Evolutionary conservation across 1,140 invertebrate genomes (phyloP).

Genomic region (Papilio glaucus): DNA sequence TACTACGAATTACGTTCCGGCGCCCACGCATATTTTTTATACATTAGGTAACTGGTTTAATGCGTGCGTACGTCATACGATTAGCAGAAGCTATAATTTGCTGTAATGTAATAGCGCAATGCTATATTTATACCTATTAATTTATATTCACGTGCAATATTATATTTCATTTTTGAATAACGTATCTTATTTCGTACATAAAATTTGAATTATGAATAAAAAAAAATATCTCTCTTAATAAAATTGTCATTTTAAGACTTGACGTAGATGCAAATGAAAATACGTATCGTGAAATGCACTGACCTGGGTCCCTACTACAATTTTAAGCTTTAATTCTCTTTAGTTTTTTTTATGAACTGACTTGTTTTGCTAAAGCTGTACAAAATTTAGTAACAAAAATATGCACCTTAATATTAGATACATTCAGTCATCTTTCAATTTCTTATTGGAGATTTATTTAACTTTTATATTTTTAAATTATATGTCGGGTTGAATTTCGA

Average conservation of each 20-base stretch:
- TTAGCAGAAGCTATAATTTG: constrained; percentile 33
- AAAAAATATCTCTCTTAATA: not conserved
- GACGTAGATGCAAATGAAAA: too few relatives aligned
- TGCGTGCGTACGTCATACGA: constrained; percentile 27
- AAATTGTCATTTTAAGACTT: too few relatives aligned
- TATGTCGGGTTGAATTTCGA: not conserved
- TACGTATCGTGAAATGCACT: too few relatives aligned
- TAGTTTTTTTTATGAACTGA: not conserved
- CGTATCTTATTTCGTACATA: not conserved
- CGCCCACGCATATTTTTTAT: constrained; percentile 53
- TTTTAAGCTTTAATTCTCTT: too few relatives aligned
- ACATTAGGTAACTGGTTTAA: constrained; percentile 43
- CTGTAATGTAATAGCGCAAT: constrained; percentile 36
- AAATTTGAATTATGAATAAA: not conserved
- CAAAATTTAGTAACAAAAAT: not conserved
- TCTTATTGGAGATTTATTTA: not conserved
- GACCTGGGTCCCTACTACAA: too few relatives aligned
- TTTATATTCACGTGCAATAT: not conserved
- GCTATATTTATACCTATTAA: not conserved
- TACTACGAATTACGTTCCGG: constrained; percentile 72
- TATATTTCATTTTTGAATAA: not conserved
- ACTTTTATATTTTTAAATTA: constrained; percentile 5
- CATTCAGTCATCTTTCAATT: not conserved
- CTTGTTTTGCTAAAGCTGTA: not conserved
- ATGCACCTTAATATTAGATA: too few relatives aligned